Evolutionary conservation across 2,888 invertebrate genomes (phyloP).

Genomic region (Netelia virgata): DNA sequence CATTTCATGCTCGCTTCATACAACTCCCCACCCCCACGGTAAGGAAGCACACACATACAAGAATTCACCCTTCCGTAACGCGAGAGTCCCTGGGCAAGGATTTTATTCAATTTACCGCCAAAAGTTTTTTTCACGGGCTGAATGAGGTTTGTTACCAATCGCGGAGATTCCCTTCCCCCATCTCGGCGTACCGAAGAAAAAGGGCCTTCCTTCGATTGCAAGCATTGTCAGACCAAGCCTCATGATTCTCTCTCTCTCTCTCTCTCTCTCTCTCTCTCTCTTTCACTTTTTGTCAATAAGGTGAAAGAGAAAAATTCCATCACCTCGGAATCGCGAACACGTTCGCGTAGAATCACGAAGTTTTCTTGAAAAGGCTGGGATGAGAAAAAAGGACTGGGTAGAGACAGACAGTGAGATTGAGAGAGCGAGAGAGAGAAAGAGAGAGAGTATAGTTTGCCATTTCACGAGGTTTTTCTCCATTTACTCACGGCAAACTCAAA

Average conservation of each 20-base stretch:
- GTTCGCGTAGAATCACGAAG: slow-evolving; percentile 59
- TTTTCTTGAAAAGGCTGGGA: slow-evolving; percentile 25
- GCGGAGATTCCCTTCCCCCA: slow-evolving; percentile 17
- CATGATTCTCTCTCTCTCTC: slow-evolving; percentile 62
- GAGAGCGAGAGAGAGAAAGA: not conserved
- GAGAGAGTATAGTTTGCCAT: slow-evolving; percentile 12
- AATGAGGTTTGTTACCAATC: slow-evolving; percentile 80
- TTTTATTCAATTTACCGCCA: slow-evolving; percentile 79
- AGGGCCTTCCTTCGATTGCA: slow-evolving; percentile 5
- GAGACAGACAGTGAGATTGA: not conserved
- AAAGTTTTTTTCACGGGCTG: slow-evolving; percentile 75
- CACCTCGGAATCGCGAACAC: slow-evolving; percentile 64
- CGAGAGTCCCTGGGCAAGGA: slow-evolving; percentile 54
- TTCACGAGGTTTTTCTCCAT: slow-evolving; percentile 38
- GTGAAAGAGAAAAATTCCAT: slow-evolving; percentile 25
- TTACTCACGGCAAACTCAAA: slow-evolving; percentile 17
- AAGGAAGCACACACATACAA: not conserved
- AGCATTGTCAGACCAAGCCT: slow-evolving; percentile 7
- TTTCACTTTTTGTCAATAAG: slow-evolving; percentile 62
- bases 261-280: slow-evolving; percentile 52
- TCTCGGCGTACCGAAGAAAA: not conserved
- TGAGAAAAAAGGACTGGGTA: slow-evolving; percentile 42
- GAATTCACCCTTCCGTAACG: not conserved
- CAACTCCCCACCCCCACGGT: not conserved
- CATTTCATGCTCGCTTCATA: slow-evolving; percentile 31